phyloP scores from a whole-genome alignment of 1,140 invertebrate species.

The Cepaea nemoralis region DNA sequence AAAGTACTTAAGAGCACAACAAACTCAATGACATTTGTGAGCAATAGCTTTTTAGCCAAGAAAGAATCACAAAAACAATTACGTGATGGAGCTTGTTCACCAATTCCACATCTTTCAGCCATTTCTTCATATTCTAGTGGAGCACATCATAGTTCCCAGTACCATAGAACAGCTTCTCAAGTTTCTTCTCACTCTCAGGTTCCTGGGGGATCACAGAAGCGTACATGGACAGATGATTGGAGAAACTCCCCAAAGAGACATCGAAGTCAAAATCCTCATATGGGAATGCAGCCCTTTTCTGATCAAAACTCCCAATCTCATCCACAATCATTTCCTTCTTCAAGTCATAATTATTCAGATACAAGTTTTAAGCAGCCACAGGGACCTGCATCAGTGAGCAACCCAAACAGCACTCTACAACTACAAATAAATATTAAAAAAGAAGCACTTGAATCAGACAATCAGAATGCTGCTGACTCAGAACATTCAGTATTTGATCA shows the following conservation, averaged over 20 bases:
- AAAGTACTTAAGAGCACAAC: constrained; percentile 45
- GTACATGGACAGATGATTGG: constrained; percentile 29
- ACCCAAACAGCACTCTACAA: not conserved
- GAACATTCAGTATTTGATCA: constrained; percentile 4
- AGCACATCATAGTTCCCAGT: not conserved
- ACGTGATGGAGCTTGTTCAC: constrained; percentile 19
- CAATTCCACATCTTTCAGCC: not conserved
- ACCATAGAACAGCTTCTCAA: not conserved
- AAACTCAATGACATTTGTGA: constrained; percentile 47
- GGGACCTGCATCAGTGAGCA: not conserved
- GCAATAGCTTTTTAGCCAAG: constrained; percentile 47
- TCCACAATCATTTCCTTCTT: not conserved
- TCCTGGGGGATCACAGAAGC: constrained; percentile 20
- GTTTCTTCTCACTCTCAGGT: constrained; percentile 32
- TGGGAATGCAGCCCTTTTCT: not conserved
- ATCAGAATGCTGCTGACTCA: not conserved
- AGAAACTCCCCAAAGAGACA: constrained; percentile 25
- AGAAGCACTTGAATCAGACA: constrained; percentile 31
- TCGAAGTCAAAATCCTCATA: not conserved
- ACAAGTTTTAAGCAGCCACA: constrained; percentile 12
- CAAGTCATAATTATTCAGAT: not conserved
- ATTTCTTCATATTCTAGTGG: constrained; percentile 6
- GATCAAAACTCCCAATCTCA: constrained; percentile 7
- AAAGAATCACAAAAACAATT: constrained; percentile 24
- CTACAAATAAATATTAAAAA: constrained; percentile 31